Base-by-base conservation (phyloP, 2,797 vertebrate genomes). In the Ctenochaetus hawaiiensis region DNA sequence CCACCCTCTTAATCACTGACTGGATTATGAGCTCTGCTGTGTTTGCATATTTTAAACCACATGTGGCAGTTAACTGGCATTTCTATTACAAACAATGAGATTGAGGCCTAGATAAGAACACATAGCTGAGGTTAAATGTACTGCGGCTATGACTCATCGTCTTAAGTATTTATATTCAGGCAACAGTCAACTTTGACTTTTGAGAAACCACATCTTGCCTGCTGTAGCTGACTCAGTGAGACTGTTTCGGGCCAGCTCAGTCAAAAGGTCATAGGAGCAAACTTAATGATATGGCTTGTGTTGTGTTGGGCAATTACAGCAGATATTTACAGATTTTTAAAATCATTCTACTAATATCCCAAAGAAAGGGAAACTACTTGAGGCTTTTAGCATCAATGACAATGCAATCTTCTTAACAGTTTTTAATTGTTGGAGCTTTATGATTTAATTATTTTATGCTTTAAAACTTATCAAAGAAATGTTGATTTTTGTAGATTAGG, bases 11-110 rank as follows among this genome's bases (percentile, higher is more conserved):
- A 70, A 59, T 75, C 45, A 67, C 41, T 58, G 23, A 16, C 41
- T 53, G 4, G 54, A 47, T 73, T 20, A 61, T 54, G 43, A 71
- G 58, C 70, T 68, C 47, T 44, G 56, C 44, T 34, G 6, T 57
- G 49, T 66, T 56, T 80, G 53, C 67, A 69, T 76, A 45, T 37
- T 67, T 41, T 13, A 30, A 22, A 7, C 18, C 23, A 48, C 26
- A 30, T 54, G 51, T 13, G 23, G 54, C 7, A 0, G 39, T 60
- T 48, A 44, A 66, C 45, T 48, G 60, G 13, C 16, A 30, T 18
- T 48, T 57, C n/a, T 48, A 16, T 65, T 16, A 51, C 2, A 54
- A 34, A 58, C 23, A 52, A 18, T 13, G 18, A 61, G 23, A 47
- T 67, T 20, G 57, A 60, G 37, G 14, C 45, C 34, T 23, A 41